phyloP scores from a whole-genome alignment of 2,888 invertebrate genomes.

The Ferrisia virgata region DNA sequence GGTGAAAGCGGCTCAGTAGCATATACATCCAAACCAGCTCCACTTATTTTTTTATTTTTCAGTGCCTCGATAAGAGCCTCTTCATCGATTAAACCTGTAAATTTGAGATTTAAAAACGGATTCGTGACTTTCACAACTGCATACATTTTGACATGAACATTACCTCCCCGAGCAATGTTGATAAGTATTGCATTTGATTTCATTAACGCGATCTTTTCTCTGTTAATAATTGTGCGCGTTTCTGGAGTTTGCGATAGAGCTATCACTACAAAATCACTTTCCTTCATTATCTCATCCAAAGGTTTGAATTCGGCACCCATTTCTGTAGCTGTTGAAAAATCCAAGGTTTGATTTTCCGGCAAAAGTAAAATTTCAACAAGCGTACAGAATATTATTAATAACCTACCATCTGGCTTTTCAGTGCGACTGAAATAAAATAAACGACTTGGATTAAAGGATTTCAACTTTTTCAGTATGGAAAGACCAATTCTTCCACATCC shows the following conservation, averaged over 20 bases:
- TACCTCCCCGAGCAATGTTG: constrained; percentile 78
- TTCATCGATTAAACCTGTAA: constrained; percentile 60
- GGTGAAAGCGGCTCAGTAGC: constrained; percentile 84
- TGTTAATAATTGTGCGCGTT: constrained; percentile 76
- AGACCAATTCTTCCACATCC: constrained; percentile 49
- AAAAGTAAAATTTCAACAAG: background rate
- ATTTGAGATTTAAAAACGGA: background rate
- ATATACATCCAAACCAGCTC: constrained; percentile 88
- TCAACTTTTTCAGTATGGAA: constrained; percentile 48
- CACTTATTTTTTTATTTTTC: constrained; percentile 69
- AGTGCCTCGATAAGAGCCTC: constrained; percentile 76
- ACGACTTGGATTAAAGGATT: constrained; percentile 47
- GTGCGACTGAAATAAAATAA: constrained; percentile 48
- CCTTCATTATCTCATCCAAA: constrained; percentile 67
- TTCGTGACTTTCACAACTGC: no score
- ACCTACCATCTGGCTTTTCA: constrained; percentile 47
- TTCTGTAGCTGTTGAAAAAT: background rate
- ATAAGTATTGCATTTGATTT: constrained; percentile 80
- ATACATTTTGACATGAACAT: background rate
- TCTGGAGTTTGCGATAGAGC: constrained; percentile 75
- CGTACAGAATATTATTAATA: background rate
- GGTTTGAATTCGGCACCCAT: constrained; percentile 61
- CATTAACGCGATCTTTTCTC: constrained; percentile 76
- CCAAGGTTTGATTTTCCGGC: background rate
- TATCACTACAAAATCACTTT: constrained; percentile 84